Conservation (phyloP, 2,797 vertebrate genomes). For the Sternarchorhynchus goeldii region DNA sequence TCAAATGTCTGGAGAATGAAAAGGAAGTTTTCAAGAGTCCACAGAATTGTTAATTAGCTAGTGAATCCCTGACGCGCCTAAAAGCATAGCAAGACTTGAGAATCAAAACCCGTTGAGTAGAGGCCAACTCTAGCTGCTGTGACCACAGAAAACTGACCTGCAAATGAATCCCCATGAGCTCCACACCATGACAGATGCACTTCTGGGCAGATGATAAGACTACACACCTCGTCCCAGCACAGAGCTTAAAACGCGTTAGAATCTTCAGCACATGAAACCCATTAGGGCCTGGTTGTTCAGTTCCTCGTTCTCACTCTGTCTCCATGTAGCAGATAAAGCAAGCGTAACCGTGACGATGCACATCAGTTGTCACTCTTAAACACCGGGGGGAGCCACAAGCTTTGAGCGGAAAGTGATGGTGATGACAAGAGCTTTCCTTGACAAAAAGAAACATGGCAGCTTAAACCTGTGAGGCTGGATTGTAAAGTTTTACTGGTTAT, state of each 20-base stretch:
- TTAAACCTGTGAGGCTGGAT: slow-evolving; percentile 55
- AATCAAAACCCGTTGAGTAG: background rate
- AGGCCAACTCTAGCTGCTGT: background rate
- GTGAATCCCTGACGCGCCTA: too few relatives aligned
- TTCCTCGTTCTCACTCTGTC: background rate
- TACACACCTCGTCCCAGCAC: background rate
- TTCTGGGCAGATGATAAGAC: background rate
- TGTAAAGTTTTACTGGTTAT: slow-evolving; percentile 64
- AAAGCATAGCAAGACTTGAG: background rate
- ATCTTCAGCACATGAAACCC: background rate
- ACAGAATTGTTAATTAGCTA: too few relatives aligned
- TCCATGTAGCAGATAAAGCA: background rate
- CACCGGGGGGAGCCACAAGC: background rate
- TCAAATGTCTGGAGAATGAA: too few relatives aligned
- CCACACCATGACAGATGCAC: background rate
- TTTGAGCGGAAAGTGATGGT: slow-evolving; percentile 39
- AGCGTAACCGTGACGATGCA: background rate
- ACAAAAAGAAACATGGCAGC: slow-evolving; percentile 55
- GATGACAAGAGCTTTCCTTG: slow-evolving; percentile 35
- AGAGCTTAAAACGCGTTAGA: background rate
- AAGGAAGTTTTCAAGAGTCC: too few relatives aligned
- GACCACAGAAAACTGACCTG: background rate
- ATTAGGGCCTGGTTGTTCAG: background rate
- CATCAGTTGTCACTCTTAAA: background rate
- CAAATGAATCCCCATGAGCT: background rate